These are phyloP conservation scores for Castor canadensis DNA, from an alignment of 2,113 vertebrate species.

Conservation along the genomic window DNA sequence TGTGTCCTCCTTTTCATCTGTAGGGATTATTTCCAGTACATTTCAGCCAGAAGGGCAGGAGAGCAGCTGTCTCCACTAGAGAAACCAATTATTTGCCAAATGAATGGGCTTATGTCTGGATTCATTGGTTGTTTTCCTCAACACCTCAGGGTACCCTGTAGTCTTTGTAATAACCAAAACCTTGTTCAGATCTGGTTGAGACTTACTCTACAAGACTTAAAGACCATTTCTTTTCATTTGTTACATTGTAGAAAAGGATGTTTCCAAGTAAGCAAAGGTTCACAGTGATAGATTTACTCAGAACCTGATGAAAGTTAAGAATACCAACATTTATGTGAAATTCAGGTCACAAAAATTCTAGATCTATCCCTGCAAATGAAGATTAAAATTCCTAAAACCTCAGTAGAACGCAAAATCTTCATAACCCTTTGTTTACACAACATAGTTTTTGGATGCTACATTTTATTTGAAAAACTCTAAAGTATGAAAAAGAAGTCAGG, in stretches of 20 bases:
- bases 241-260: not conserved
- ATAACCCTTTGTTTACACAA: not conserved
- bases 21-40: conserved; percentile 57
- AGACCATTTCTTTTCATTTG: not conserved
- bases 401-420: not conserved
- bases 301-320: not conserved
- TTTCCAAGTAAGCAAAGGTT: conserved; percentile 3
- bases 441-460: not conserved
- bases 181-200: conserved; percentile 20
- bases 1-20: conserved; percentile 75
- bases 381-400: not conserved
- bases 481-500: not conserved
- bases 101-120: conserved; percentile 57
- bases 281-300: not conserved
- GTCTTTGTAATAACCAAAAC: not conserved
- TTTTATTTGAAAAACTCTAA: not conserved
- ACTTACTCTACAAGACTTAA: not conserved
- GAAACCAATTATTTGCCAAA: conserved; percentile 76
- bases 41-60: conserved; percentile 80
- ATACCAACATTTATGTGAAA: not conserved
- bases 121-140: conserved; percentile 33
- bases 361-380: not conserved
- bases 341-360: not conserved
- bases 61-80: conserved; percentile 79
- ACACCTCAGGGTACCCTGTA: not conserved